Percentiles rank a stretch among this genome's conserved stretches.
Evolutionary conservation across 2,797 vertebrate genomes (phyloP).

Genomic region (Eulemur rubriventer): DNA sequence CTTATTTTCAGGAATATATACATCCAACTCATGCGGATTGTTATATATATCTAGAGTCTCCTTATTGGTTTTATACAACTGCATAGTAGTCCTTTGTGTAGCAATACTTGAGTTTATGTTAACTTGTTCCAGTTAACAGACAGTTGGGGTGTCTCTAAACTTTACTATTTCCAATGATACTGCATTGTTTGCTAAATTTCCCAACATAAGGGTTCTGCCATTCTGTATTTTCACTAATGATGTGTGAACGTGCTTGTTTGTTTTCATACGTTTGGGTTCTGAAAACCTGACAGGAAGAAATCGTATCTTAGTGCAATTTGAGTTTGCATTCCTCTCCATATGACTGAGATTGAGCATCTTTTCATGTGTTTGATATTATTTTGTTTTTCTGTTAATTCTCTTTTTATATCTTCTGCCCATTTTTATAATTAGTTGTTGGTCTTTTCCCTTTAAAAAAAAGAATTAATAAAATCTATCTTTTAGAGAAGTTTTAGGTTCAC

Average conservation of each 20-base stretch:
- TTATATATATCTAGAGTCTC: not conserved
- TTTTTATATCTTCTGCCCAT: not conserved
- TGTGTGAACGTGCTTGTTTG: not conserved
- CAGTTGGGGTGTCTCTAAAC: not conserved
- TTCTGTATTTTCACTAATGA: not conserved
- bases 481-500: not conserved
- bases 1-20: slow-evolving; percentile 92
- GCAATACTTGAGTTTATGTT: not conserved
- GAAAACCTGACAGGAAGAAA: not conserved
- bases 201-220: not conserved
- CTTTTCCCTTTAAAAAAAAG: not conserved
- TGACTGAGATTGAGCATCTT: not conserved
- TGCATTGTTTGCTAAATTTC: not conserved
- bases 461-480: not conserved
- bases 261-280: not conserved
- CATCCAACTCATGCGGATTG: slow-evolving; percentile 82
- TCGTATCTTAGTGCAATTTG: not conserved
- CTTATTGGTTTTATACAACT: not conserved
- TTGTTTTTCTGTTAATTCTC: not conserved
- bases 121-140: not conserved
- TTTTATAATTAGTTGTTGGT: not conserved
- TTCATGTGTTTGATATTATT: not conserved
- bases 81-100: not conserved
- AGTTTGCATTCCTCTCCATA: not conserved
- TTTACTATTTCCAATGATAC: not conserved